Base-by-base conservation (phyloP, 2,888 invertebrate genomes). In the Habroteleia sp. region DNA sequence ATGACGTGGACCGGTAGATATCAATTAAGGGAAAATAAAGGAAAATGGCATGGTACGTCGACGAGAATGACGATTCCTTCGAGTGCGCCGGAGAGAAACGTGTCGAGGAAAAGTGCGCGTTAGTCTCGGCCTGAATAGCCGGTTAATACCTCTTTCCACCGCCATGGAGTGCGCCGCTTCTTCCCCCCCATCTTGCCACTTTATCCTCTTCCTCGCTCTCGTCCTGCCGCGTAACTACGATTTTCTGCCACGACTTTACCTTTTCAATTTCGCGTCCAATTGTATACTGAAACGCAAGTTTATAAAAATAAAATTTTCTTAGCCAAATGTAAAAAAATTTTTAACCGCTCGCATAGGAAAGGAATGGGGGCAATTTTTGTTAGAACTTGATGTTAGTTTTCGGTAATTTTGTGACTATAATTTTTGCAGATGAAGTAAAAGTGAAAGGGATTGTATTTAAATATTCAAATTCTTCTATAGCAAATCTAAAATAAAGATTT, bases 71-170 rank as follows among this genome's bases (percentile, higher is more conserved):
- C 69, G 65, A 73, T 66, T 65, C 72, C 69, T 68, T 73, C 23
- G 73, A 77, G 62, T 56, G 68, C 75, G 72, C 77, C 74, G 77
- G 65, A 74, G 83, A 82, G 83, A 88, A 88, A 88, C 85, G 85
- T 81, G 82, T 80, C 80, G 82, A 82, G 87, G 86, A 87, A 88
- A 88, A 88, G 87, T 88, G 84, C 83, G 81, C 86, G 85, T 87
- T 88, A 87, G 88, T 88, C 88, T 84, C 88, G 88, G 86, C 87
- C 88, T 88, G 87, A 88, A 88, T 88, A 87, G 81, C 80, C 82
- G 75, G 78, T 80, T 88, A 88, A 88, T 88, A 80, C 82, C 80
- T 83, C 81, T 76, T 72, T 71, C 75, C 69, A 54, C 29, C 52
- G 14, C 62, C 69, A 37, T 37, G 16, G 17, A 14, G 44, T 17